Evolutionary conservation across 2,888 invertebrate species (phyloP), one percentile per base, ranked within the genome.

Genomic region (Scaeva pyrastri): DNA sequence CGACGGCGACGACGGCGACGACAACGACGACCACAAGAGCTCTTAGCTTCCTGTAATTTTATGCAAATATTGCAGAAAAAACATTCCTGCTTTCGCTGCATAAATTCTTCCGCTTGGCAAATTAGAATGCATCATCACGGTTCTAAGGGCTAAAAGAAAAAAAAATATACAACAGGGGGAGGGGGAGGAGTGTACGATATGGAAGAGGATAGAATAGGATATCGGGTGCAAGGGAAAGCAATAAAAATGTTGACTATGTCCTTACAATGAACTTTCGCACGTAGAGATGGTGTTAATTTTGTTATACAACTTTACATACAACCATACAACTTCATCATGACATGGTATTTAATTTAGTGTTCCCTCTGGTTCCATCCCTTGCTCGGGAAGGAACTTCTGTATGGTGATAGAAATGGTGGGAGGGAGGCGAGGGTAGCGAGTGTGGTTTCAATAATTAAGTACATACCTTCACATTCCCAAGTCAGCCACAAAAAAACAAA

Each of bases 61-160:
- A 76, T 76, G 82, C 76, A 82, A 76, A 76, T 82, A 71, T 39
- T 56, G 71, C 76, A 76, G 60, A 81, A 76, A 70, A 81, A 74
- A 66, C 31, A 19, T 36, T 62, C 41, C 6, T 75, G 75, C 68
- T 74, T 74, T 68, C 68, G 43, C 21, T 80, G 79, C 73, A 74
- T 55, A 70, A 71, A 82, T 76, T 82, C 72, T 55, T 72, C 43
- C 52, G 66, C 76, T 68, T 70, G 74, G 43, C 70, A 81, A 81
- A 81, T 74, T 81, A 50, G 66, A 72, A 82, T 72, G 76, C 76
- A 82, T 48, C 52, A 64, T 50, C 74, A 62, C 70, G 70, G 21
- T 36, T 55, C 8, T 55, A 39, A 45, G 31, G 45, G 36, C 12
- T 62, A 8, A n/a, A n/a, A n/a, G n/a, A n/a, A 31, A 31, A 5